Conservation (phyloP, 2,888 invertebrate genomes). For the Brenthis ino region DNA sequence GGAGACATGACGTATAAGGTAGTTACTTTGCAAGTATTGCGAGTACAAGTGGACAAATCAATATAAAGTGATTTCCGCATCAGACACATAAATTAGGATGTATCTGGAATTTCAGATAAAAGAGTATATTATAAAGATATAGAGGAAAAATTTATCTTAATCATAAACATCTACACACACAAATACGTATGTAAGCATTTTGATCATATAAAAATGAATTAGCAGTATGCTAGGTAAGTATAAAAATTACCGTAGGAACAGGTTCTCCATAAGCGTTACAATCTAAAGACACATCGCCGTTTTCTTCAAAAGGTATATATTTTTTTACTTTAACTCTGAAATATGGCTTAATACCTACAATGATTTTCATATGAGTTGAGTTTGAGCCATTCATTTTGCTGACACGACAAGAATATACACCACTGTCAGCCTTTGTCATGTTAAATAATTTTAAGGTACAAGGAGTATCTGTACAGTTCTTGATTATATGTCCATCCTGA, state of each 20-base stretch:
- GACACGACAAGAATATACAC: constrained; percentile 6
- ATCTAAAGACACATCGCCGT: constrained; percentile 3
- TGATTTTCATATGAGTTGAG: not conserved
- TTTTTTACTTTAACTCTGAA: not conserved
- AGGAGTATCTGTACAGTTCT: not conserved
- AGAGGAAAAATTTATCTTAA: no score
- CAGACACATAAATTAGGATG: no score
- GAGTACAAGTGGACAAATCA: no score
- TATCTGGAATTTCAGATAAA: no score
- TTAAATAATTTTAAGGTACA: not conserved
- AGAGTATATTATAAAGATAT: no score
- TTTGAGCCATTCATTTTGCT: not conserved
- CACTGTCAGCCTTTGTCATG: not conserved
- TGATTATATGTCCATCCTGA: constrained; percentile 11
- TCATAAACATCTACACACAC: no score
- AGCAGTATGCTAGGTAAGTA: no score
- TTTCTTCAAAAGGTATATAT: constrained; percentile 9
- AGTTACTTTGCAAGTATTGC: no score
- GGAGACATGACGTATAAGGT: no score
- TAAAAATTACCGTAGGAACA: constrained; percentile 7
- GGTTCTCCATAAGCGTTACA: not conserved
- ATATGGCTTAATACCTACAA: not conserved
- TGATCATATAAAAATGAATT: no score
- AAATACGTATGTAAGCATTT: no score
- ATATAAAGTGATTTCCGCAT: no score